Base-by-base conservation (phyloP, 2,113 vertebrate species). In the Greenwoodochromis staneri region DNA sequence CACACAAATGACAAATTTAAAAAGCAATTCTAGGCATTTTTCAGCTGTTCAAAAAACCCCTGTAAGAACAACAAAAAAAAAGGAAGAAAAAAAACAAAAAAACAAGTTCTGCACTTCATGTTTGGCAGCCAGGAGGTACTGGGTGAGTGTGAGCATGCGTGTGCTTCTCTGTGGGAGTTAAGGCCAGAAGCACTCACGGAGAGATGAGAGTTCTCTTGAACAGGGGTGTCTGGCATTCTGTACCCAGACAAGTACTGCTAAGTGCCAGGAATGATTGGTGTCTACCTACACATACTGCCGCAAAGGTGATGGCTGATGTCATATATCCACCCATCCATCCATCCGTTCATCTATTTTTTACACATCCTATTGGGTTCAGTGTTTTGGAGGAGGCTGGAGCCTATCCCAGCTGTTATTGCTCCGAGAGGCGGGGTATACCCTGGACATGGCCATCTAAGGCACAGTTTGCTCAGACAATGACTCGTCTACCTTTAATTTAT, bases 191-290 rank as follows among this genome's bases (percentile, higher is more conserved):
- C 21, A 45, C 84, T 86, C 57, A 82, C 21, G 59, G 66, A 47
- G 73, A 88, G 42, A 85, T 80, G 49, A 89, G 85, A 81, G 84
- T 81, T 78, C 84, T 83, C 90, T 88, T 81, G 61, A 93, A 90
- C 71, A 71, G 13, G n/a, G 38, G 59, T 51, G 61, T 88, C 73
- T 87, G 63, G 53, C 42, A 80, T 85, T 89, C 63, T 83, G 51
- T 36, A 78, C 31, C 82, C 51, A 86, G 83, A 88, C 76, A 17
- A 81, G 71, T 42, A 8, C 51, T 38, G 73, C n/a, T 21, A 51
- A 87, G 59, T 85, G 57, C 42, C 83, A 21, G 81, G 59, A 54
- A 40, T 78, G 53, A 85, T 81, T 54, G 21, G 59, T 54, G 73
- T 88, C 83, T 80, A 24, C 73, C 17, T 63, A 29, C 53, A 40